Conservation (phyloP, 1,140 invertebrate species). For the Drosophila lacteicornis region DNA sequence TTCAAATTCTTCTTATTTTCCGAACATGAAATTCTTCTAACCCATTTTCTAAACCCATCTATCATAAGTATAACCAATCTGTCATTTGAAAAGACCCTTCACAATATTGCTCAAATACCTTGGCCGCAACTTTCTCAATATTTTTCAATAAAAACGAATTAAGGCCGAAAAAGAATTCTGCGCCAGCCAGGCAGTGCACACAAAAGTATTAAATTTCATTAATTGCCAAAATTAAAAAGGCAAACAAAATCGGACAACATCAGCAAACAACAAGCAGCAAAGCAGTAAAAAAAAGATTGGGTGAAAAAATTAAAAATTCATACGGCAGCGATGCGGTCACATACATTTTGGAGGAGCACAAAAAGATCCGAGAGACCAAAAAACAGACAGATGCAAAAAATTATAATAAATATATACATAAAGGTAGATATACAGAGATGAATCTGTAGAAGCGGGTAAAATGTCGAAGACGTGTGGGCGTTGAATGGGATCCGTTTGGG, state of each 20-base stretch:
- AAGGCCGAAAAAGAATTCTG: constrained; percentile 4
- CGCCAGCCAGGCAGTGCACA: constrained; percentile 53
- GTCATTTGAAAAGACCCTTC: constrained; percentile 8
- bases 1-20: background rate
- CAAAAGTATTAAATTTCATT: constrained; percentile 83
- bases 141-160: constrained; percentile 31
- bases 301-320: constrained; percentile 77
- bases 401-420: constrained; percentile 46
- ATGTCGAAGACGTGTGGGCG: constrained; percentile 67
- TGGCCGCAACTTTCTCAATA: constrained; percentile 34
- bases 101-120: constrained; percentile 17
- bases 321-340: constrained; percentile 79
- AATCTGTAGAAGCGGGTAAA: constrained; percentile 50
- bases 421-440: constrained; percentile 31
- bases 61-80: constrained; percentile 25
- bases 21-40: constrained; percentile 4
- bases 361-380: background rate
- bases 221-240: constrained; percentile 74
- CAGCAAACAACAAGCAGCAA: constrained; percentile 22
- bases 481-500: constrained; percentile 44
- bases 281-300: constrained; percentile 19
- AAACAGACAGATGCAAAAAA: constrained; percentile 40
- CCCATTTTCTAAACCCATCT: constrained; percentile 9
- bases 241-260: constrained; percentile 22
- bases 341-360: constrained; percentile 67